Conservation (phyloP, 2,113 vertebrate species). For the Galemys pyrenaicus region DNA sequence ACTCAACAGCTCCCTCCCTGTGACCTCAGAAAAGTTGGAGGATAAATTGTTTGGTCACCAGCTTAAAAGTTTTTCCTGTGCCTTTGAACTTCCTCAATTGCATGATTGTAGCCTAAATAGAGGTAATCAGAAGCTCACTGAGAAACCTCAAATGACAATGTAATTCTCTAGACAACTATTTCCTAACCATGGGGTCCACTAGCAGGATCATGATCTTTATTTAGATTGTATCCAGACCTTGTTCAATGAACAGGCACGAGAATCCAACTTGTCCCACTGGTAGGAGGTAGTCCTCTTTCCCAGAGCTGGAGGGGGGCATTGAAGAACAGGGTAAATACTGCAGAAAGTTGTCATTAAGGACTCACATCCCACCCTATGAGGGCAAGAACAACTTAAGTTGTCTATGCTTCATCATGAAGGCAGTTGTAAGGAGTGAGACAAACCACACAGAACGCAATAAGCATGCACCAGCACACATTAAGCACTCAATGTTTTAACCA, state of each 20-base stretch:
- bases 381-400: not conserved
- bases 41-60: not conserved
- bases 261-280: not conserved
- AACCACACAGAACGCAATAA: not conserved
- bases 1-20: not conserved
- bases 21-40: not conserved
- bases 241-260: not conserved
- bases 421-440: not conserved
- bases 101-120: not conserved
- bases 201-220: too few relatives aligned
- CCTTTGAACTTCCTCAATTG: constrained; percentile 6
- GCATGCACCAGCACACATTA: not conserved
- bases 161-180: not conserved
- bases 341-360: not conserved
- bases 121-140: not conserved
- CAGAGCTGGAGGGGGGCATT: not conserved
- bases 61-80: not conserved
- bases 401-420: not conserved
- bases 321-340: not conserved
- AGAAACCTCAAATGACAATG: not conserved
- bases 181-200: not conserved
- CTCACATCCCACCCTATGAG: not conserved
- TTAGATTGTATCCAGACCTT: not conserved
- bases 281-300: not conserved
- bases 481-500: not conserved